Base-by-base conservation (phyloP, 1,140 invertebrate species). In the Philopotamus ludificatus region DNA sequence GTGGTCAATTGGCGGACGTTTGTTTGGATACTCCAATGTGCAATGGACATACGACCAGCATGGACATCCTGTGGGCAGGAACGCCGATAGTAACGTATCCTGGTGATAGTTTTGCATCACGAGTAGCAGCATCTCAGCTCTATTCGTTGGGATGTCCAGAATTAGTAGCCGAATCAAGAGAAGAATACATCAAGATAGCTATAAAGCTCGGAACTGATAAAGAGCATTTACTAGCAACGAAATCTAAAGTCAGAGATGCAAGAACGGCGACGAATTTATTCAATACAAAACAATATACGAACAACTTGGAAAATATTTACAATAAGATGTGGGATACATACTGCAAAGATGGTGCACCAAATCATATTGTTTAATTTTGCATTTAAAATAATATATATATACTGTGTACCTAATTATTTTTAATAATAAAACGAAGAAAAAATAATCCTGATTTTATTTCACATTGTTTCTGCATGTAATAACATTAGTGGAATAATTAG, bases 41-140 rank as follows among this genome's bases (percentile, higher is more conserved):
- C 74, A 99, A 99, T 81, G 97, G 97, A n/a, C 97, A 99, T 75
- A 99, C 97, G 0, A 99, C 97, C 2, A 97, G 95, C 66, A 99
- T 99, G 97, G 97, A 99, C 78, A 96, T 99, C 9, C 79, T 99
- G 39, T 99, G 97, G 97, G 97, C 97, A 0, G 97, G 97, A 47
- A 99, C 96, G 1, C 97, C 97, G 0, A 97, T 99, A 72, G 90
- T 99, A 3, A 99, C 97, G 0, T 81, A 98, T 59, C 94, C 95
- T 7, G 90, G 93, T 67, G 97, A 99, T 80, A 98, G 97, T 0
- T 78, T 99, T 21, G 97, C 97, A 0, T 98, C 95, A 9, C 77
- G 97, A 71, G 97, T 99, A 26, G 97, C 97, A 18, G 94, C 96
- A n/a, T 98, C 95, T 65, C 97, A 99, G 76, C 81, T 99, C 18